phyloP scores from a whole-genome alignment of 1,140 invertebrate genomes.

The Magallana ariakensis region DNA sequence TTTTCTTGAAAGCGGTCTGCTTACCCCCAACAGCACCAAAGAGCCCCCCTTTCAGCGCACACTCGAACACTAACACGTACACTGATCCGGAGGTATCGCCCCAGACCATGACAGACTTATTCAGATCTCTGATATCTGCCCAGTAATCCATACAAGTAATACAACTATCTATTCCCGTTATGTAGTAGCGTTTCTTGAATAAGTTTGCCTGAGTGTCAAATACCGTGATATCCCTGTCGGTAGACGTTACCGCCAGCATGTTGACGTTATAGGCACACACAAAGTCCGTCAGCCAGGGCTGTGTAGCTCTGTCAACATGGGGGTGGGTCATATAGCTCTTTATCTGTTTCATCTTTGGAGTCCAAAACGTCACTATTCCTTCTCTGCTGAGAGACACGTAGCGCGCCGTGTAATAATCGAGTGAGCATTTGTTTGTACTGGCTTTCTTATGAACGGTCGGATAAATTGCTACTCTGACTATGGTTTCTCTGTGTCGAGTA shows the following conservation, averaged over 20 bases:
- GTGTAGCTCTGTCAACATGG: conserved; percentile 55
- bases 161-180: conserved; percentile 66
- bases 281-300: conserved; percentile 72
- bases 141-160: conserved; percentile 72
- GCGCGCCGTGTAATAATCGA: conserved; percentile 62
- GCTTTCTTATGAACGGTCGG: conserved; percentile 60
- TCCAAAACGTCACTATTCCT: conserved; percentile 69
- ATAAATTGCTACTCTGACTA: conserved; percentile 65
- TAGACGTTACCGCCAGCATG: conserved; percentile 70
- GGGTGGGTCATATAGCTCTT: conserved; percentile 57
- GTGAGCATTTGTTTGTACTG: conserved; percentile 7
- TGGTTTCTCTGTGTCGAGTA: conserved; percentile 64
- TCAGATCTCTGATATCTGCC: conserved; percentile 63
- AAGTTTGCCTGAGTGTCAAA: conserved; percentile 68
- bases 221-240: conserved; percentile 70
- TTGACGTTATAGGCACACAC: conserved; percentile 72
- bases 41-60: conserved; percentile 60
- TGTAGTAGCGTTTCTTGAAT: conserved; percentile 63
- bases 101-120: conserved; percentile 65
- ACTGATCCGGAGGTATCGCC: conserved; percentile 74
- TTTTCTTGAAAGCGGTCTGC: conserved; percentile 57
- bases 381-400: conserved; percentile 70
- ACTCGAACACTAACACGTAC: conserved; percentile 64
- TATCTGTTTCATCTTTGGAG: conserved; percentile 64
- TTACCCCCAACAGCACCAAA: conserved; percentile 63